These are phyloP conservation scores for Tenthredo livida DNA, from an alignment of 2,888 invertebrate genomes.

Conservation along the genomic window DNA sequence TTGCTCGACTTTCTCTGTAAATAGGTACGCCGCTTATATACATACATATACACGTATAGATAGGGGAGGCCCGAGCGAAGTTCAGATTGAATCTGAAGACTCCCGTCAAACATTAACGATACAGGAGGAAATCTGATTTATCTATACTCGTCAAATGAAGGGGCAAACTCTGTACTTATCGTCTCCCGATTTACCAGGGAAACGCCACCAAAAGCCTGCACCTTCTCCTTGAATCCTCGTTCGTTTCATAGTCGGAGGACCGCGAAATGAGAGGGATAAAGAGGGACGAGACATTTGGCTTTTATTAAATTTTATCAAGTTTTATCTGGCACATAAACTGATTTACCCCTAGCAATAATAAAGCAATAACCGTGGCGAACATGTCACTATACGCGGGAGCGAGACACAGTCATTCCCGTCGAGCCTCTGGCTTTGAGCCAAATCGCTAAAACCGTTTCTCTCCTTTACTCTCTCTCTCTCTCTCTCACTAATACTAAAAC, in stretches of 20 bases:
- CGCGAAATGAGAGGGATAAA: slow-evolving; percentile 27
- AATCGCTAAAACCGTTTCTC: slow-evolving; percentile 24
- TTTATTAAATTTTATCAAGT: slow-evolving; percentile 50
- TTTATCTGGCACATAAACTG: slow-evolving; percentile 45
- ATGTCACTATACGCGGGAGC: slow-evolving; percentile 34
- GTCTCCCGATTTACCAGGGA: background rate
- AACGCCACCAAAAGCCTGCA: too few relatives aligned
- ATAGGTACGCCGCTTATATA: slow-evolving; percentile 32
- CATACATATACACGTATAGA: background rate
- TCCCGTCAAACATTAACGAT: slow-evolving; percentile 46
- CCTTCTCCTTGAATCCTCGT: background rate
- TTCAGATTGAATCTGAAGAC: slow-evolving; percentile 29
- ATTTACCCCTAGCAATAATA: slow-evolving; percentile 47
- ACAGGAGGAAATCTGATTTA: slow-evolving; percentile 36
- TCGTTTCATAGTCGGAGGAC: slow-evolving; percentile 30
- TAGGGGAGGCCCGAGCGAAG: background rate
- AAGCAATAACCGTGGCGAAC: slow-evolving; percentile 47
- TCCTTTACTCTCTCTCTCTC: background rate
- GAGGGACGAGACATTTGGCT: slow-evolving; percentile 16
- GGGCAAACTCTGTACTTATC: background rate
- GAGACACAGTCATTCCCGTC: slow-evolving; percentile 30
- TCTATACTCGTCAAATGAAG: slow-evolving; percentile 46
- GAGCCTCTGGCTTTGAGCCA: slow-evolving; percentile 25
- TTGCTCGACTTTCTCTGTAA: slow-evolving; percentile 39
- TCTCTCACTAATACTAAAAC: background rate